Evolutionary conservation across 2,797 vertebrate species (phyloP), one percentile per base, ranked within the genome.

Genomic region (Smutsia gigantea): DNA sequence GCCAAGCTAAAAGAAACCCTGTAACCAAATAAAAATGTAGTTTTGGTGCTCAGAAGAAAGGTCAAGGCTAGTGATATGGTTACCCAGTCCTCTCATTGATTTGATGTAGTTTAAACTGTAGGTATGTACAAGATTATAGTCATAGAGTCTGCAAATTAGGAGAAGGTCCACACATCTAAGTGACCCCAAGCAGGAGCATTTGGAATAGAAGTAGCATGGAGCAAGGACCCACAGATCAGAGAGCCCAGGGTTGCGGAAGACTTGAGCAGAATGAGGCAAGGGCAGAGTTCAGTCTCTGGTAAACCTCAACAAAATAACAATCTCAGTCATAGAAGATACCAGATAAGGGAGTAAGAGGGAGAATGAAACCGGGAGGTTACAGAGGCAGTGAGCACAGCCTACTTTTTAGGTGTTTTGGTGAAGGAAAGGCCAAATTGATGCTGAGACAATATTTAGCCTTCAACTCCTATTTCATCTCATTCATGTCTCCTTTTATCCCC

Each of bases 381-480:
- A 55, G 29, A 42, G 39, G 14, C 14, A 15, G 21, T 57, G 37
- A 75, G 49, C 34, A 25, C 39, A 83, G 64, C n/a, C 68, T 95
- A 7, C n/a, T n/a, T 72, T 72, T 66, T 74, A 77, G 23, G 34
- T 74, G 14, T 85, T 92, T 86, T 68, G 21, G 8, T 87, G 37
- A 95, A 81, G 29, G 49, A 88, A 93, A 79, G 68, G 29, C 88
- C 86, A 96, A 37, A 66, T 12, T 74, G 57, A 63, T 89, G 37
- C 63, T 69, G 81, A 91, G 89, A 71, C 84, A 66, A 4, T 92
- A 34, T 39, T 91, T 96, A 84, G 84, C 61, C 85, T 95, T 90
- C 59, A 64, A 6, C 51, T 95, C 81, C 93, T 74, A n/a, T 93
- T 93, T 90, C 88, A 11, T 86, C 87, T 87, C 29, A 37, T 49